These are phyloP conservation scores for Autographa pulchrina DNA, from an alignment of 2,888 invertebrate genomes.

Conservation along the genomic window DNA sequence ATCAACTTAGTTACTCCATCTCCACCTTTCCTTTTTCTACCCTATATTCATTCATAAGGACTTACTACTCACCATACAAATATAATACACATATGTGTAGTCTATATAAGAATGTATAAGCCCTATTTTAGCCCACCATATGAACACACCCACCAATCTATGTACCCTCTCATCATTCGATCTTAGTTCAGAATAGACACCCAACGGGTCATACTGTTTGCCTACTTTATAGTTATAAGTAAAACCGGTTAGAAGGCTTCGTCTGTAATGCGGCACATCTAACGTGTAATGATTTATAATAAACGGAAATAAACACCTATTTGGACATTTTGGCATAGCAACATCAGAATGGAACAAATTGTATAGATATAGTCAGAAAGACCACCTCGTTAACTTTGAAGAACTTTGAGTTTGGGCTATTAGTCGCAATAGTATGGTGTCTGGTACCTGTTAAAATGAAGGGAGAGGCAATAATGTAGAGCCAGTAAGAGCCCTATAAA, in stretches of 20 bases:
- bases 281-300: constrained; percentile 59
- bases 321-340: constrained; percentile 35
- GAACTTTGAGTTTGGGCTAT: too few species aligned
- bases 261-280: constrained; percentile 52
- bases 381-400: not conserved
- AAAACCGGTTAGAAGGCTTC: constrained; percentile 46
- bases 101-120: not conserved
- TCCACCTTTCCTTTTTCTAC: not conserved
- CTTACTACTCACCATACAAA: not conserved
- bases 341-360: constrained; percentile 27
- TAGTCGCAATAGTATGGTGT: too few species aligned
- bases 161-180: constrained; percentile 5
- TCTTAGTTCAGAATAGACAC: constrained; percentile 19
- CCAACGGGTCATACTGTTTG: constrained; percentile 41
- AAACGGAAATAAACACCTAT: constrained; percentile 60
- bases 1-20: not conserved
- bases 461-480: too few species aligned
- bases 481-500: too few species aligned
- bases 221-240: constrained; percentile 34
- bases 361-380: not conserved
- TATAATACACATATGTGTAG: not conserved
- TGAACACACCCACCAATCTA: constrained; percentile 4
- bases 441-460: too few species aligned
- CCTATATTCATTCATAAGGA: not conserved
- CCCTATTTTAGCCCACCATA: not conserved